Base-by-base conservation (phyloP, 2,797 vertebrate genomes). In the Pseudocheirus occidentalis region DNA sequence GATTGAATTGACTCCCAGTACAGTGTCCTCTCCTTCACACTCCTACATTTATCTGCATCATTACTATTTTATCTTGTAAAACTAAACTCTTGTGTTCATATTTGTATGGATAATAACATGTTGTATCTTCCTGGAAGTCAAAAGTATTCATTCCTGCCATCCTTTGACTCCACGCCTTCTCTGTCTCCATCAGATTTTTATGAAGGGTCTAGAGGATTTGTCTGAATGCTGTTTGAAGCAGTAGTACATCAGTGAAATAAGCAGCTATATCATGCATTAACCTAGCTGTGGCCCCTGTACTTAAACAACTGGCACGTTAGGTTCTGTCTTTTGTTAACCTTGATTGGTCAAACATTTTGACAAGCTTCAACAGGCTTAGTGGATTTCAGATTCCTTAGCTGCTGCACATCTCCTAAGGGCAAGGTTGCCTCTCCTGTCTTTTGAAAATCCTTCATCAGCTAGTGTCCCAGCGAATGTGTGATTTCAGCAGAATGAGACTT, bases 311-410 rank as follows among this genome's bases (percentile, higher is more conserved):
- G 92, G 87, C 90, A 29, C 54, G 12, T 34, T 93, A 81, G 3
- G 1, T 11, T 55, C 55, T 57, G 31, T 46, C 90, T 95, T 96
- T 96, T 58, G 5, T 53, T 90, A 97, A 55, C 54, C 94, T 96
- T 73, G 18, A 94, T 62, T 95, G 93, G 93, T 90, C 90, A 90
- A 95, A 95, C 96, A 97, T 93, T 97, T 98, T 97, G 93, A 96
- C 97, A 97, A 94, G 95, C 96, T 96, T 94, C 93, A 95, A 95
- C 96, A 53, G 62, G 96, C 90, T 91, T 90, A 50, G 40, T 58
- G 52, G 46, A 57, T 96, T 96, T 97, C 92, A 94, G 95, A 46
- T 57, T 96, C 56, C 81, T 96, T 92, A 93, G 90, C 91, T 96
- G 90, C 91, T 91, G 46, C n/a, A 91, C 53, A 55, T 92, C 87